Conservation (phyloP, 1,140 invertebrate genomes). For the Phymorhynchus buccinoides region DNA sequence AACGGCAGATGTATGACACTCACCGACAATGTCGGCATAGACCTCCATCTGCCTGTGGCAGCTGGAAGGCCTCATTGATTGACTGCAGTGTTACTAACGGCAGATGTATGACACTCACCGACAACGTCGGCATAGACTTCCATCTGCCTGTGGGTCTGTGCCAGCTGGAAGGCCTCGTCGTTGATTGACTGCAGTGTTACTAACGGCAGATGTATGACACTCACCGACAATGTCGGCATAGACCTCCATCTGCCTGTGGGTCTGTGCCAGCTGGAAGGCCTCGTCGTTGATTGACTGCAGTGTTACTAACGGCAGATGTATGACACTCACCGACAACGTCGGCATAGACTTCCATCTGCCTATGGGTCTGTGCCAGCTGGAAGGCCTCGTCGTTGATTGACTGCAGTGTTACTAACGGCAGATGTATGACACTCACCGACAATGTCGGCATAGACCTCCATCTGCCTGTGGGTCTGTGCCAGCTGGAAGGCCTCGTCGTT, state of each 20-base stretch:
- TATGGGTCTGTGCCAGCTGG: slow-evolving; percentile 89
- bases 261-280: slow-evolving; percentile 89
- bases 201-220: no score
- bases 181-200: no score
- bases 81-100: no score
- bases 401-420: no score
- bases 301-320: no score
- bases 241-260: slow-evolving; percentile 91
- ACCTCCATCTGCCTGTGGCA: no score
- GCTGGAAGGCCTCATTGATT: no score
- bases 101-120: no score
- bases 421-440: slow-evolving; percentile 82
- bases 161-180: slow-evolving; percentile 90
- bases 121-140: slow-evolving; percentile 94
- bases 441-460: slow-evolving; percentile 94
- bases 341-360: slow-evolving; percentile 93
- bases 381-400: slow-evolving; percentile 91
- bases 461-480: slow-evolving; percentile 90
- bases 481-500: slow-evolving; percentile 90
- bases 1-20: no score
- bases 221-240: slow-evolving; percentile 93
- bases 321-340: slow-evolving; percentile 91
- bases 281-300: no score
- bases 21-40: no score
- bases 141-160: slow-evolving; percentile 91